Conservation (phyloP, 1,140 invertebrate genomes). For the Aphelenchoides fujianensis region DNA sequence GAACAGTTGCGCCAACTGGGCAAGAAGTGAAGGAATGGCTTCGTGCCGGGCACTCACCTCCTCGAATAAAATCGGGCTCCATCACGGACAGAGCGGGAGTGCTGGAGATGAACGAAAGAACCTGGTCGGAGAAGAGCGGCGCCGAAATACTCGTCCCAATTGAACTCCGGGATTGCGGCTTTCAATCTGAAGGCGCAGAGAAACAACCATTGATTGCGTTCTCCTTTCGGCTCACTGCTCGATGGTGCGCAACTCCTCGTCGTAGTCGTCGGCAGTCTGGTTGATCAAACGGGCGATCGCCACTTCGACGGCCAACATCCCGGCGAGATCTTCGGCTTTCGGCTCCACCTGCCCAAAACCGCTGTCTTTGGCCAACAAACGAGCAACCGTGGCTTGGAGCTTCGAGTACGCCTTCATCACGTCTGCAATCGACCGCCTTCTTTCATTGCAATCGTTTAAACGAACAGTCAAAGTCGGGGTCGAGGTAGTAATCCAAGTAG, state of each 20-base stretch:
- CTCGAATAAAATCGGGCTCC: neutral
- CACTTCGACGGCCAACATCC: neutral
- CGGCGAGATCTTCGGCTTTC: neutral
- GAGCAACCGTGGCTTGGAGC: neutral
- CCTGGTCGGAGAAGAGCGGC: neutral
- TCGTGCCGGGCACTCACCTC: neutral
- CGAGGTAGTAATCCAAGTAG: neutral
- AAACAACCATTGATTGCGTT: neutral
- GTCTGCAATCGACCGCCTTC: neutral
- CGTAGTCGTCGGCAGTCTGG: neutral
- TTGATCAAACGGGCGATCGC: neutral
- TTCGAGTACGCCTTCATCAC: neutral
- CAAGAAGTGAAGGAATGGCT: too few species aligned
- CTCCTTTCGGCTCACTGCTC: neutral
- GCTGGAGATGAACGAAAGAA: neutral
- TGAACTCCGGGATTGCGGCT: neutral
- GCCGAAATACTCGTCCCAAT: slow-evolving; percentile 5
- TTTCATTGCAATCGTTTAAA: neutral
- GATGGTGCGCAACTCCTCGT: neutral
- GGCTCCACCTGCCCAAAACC: neutral
- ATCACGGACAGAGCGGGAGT: neutral
- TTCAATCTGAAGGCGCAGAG: neutral
- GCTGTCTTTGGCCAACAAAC: slow-evolving; percentile 10
- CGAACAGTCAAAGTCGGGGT: slow-evolving; percentile 3
- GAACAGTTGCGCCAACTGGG: neutral